A percentile compares a stretch with the other conserved stretches of the same genome.
Conservation (phyloP, 2,113 vertebrate genomes). For the Noturus placidus region DNA sequence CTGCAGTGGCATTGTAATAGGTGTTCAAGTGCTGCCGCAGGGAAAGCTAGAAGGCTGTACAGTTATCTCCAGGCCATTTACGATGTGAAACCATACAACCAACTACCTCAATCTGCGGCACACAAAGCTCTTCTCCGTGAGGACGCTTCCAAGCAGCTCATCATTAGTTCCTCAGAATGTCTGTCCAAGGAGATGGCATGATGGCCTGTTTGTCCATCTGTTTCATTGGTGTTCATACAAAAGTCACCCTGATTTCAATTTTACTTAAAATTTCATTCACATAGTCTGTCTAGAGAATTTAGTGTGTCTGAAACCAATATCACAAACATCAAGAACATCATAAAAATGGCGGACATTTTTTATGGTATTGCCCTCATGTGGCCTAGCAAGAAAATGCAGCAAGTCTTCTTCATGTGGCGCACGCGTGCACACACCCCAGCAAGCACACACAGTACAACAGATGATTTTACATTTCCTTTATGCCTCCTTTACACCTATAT, state of each 20-base stretch:
- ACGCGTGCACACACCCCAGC: neutral
- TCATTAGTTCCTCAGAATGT: neutral
- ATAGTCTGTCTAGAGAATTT: neutral
- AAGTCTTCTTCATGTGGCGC: constrained; percentile 16
- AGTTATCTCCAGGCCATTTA: constrained; percentile 82
- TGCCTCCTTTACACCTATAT: neutral
- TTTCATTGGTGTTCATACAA: neutral
- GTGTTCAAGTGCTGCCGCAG: constrained; percentile 70
- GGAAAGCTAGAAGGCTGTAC: constrained; percentile 86
- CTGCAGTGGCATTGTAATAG: neutral
- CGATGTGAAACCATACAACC: constrained; percentile 84
- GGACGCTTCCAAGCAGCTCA: constrained; percentile 1
- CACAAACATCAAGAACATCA: neutral
- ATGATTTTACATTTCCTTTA: neutral
- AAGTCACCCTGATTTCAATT: neutral
- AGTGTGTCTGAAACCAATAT: neutral
- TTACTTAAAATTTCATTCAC: neutral
- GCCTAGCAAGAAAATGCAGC: constrained; percentile 45
- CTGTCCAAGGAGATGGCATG: neutral
- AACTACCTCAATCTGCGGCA: constrained; percentile 81
- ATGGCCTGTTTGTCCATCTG: neutral
- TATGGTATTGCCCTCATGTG: constrained; percentile 71
- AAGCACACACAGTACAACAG: neutral
- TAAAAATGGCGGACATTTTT: constrained; percentile 48
- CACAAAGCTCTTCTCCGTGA: constrained; percentile 54